Base-by-base conservation (phyloP, 2,797 vertebrate species). In the Bufotes viridis region DNA sequence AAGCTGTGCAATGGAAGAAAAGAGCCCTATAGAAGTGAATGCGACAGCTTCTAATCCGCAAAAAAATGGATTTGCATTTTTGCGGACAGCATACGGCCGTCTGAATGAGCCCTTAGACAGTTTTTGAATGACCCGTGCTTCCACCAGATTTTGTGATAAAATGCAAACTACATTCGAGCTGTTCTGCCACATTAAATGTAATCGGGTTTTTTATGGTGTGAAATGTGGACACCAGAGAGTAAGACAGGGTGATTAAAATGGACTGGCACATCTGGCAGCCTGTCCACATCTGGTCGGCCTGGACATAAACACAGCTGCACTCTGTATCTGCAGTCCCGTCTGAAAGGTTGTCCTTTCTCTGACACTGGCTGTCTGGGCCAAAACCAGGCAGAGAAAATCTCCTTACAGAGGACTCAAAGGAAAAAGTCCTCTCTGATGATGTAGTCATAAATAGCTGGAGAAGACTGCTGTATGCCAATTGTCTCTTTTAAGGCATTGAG, bases 391-490 rank as follows among this genome's bases (percentile, higher is more conserved):
- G 80, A 80, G 18, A 26, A 60, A 83, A 55, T 78, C 87, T 81
- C 81, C 87, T 58, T 89, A 82, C 80, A 87, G 86, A 60, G 63
- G 87, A 29, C 26, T 69, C 34, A n/a, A 69, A 72, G 20, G 3
- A 78, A 63, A 42, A 10, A 42, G 49, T 72, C 4, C 82, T 20
- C 69, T 70, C 60, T 90, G 78, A 91, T 67, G 80, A 78, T 7
- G 0, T 58, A 87, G 65, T 72, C 53, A 34, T 63, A 82, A 51
- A 84, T 90, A 90, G 84, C 70, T 75, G 42, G 67, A 76, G 42
- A 86, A 72, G 29, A 69, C 75, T 55, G 42, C 81, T 91, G 70
- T 0, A 63, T 91, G 91, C 88, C 24, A 67, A 92, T 90, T 91
- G 80, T 87, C 69, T 49, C 49, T 90, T 91, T 76, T 24, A 89